Conservation (phyloP, 2,888 invertebrate genomes). For the Hypolimnas misippus region DNA sequence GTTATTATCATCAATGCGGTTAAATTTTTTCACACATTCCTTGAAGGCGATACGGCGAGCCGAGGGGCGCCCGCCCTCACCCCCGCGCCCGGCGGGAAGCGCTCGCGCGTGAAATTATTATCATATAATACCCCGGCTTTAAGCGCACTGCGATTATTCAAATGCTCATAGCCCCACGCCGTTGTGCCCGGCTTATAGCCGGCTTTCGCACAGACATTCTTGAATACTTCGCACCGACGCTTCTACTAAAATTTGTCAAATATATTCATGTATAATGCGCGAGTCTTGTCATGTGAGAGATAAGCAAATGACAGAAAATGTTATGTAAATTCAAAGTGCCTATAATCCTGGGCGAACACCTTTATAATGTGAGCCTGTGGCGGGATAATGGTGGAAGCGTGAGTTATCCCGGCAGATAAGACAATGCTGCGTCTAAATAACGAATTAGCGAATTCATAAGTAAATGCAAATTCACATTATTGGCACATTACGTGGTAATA, state of each 20-base stretch:
- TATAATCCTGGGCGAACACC: constrained; percentile 73
- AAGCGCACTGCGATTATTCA: constrained; percentile 79
- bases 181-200: constrained; percentile 50
- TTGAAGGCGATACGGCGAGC: constrained; percentile 55
- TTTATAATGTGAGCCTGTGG: constrained; percentile 67
- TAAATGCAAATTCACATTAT: constrained; percentile 17
- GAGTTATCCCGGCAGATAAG: constrained; percentile 71
- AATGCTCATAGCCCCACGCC: constrained; percentile 69
- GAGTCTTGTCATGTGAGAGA: constrained; percentile 78
- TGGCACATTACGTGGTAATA: not conserved
- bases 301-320: constrained; percentile 83
- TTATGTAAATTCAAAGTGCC: constrained; percentile 79
- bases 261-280: constrained; percentile 78
- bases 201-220: constrained; percentile 61
- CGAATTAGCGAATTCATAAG: constrained; percentile 39
- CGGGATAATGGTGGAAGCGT: constrained; percentile 67
- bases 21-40: constrained; percentile 78
- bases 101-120: constrained; percentile 82
- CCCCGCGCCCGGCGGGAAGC: constrained; percentile 57
- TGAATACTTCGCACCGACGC: constrained; percentile 63
- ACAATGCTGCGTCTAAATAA: constrained; percentile 60
- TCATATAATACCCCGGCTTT: constrained; percentile 78
- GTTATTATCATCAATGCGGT: constrained; percentile 53
- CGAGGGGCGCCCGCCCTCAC: constrained; percentile 50
- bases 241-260: constrained; percentile 76